These are phyloP conservation scores for Atta cephalotes DNA, from an alignment of 1,140 invertebrate species.

Conservation along the genomic window DNA sequence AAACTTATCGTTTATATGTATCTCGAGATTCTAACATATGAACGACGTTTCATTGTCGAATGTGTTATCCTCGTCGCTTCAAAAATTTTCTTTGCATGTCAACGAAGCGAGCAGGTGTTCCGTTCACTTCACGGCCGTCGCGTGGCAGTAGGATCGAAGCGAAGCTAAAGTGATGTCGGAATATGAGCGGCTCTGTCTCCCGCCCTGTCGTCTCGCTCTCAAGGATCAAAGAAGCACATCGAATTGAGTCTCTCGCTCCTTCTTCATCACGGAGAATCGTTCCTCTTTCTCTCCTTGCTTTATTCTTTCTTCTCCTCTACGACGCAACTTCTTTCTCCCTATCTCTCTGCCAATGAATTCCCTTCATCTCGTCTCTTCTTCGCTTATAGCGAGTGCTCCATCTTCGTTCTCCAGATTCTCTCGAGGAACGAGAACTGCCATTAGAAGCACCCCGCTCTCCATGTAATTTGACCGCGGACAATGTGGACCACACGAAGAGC, in stretches of 20 bases:
- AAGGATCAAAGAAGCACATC: constrained; percentile 58
- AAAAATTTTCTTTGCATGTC: constrained; percentile 80
- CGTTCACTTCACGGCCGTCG: constrained; percentile 78
- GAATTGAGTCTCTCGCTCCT: constrained; percentile 49
- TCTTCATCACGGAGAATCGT: constrained; percentile 25
- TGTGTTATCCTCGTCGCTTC: constrained; percentile 52
- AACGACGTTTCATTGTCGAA: constrained; percentile 16
- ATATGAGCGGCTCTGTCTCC: constrained; percentile 67
- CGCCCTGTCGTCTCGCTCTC: constrained; percentile 46
- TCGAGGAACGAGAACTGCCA: constrained; percentile 80
- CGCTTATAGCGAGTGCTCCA: constrained; percentile 38
- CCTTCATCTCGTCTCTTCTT: constrained; percentile 44
- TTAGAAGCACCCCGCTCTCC: constrained; percentile 84
- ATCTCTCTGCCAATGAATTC: background rate
- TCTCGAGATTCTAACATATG: constrained; percentile 1
- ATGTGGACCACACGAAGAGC: constrained; percentile 83
- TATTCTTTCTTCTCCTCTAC: constrained; percentile 22
- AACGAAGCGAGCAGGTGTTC: constrained; percentile 81
- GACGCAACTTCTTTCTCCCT: constrained; percentile 24
- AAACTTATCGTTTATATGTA: background rate
- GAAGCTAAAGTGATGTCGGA: constrained; percentile 73
- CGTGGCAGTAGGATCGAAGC: constrained; percentile 77
- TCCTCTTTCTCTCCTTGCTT: constrained; percentile 30
- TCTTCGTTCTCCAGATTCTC: constrained; percentile 67
- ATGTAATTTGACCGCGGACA: constrained; percentile 83